Evolutionary conservation across 2,888 invertebrate species (phyloP), one percentile per base, ranked within the genome.

Genomic region (Maniola hyperantus): DNA sequence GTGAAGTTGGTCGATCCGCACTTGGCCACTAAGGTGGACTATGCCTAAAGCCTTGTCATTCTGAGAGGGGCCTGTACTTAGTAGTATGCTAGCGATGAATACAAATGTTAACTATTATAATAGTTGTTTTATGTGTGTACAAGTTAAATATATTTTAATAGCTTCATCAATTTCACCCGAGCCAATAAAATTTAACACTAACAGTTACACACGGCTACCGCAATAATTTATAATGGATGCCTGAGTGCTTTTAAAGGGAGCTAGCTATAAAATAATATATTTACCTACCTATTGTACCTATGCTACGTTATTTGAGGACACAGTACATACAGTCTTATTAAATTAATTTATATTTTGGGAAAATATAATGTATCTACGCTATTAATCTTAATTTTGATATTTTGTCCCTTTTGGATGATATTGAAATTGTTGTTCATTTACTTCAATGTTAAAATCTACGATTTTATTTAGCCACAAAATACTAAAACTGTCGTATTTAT

Each of bases 211-310:
- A 74, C 65, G 66, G 73, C 73, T 73, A 71, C 73, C 72, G 83
- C 79, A 79, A 83, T 87, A 84, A 85, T 86, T 84, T 83, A 83
- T 84, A 87, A 87, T 86, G 87, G 87, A 79, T 70, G 75, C 76
- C 73, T 84, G 79, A 87, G 85, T 84, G 87, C 83, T 85, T 83
- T 85, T 78, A 83, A 84, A 83, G 82, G 78, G 74, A 66, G 68
- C 70, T 68, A 71, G 71, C 69, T 67, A 72, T 72, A 72, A 73
- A 73, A 69, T 65, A 69, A 68, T 51, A 69, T 64, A 44, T 46
- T 63, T 59, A 18, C 57, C 58, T 51, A 42, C 51, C 50, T 59
- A 44, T 44, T 57, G n/a, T 61, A 51, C 11, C n/a, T n/a, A n/a
- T n/a, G 34, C 26, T 48, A 15, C 15, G 6, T 6, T 57, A 11